Conservation (phyloP, 37 sponge, comb jelly and placozoan genomes). For the Diacarnus erythraeanus region DNA sequence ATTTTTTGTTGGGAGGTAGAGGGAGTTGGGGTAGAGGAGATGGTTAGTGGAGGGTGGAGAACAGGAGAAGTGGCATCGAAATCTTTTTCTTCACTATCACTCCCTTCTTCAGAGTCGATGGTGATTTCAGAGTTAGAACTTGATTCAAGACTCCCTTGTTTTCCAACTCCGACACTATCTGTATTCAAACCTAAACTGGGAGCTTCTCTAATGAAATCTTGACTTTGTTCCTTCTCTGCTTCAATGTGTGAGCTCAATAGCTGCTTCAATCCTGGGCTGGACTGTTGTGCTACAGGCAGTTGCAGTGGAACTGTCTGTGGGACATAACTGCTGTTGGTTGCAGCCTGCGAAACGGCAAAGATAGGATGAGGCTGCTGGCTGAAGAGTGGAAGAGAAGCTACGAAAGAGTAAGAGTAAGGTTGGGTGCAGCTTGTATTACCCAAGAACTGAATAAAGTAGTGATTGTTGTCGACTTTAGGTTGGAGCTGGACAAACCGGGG, state of each 20-base stretch:
- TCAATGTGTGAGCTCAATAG: too few relatives aligned
- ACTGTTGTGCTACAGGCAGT: too few relatives aligned
- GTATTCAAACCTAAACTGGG: too few relatives aligned
- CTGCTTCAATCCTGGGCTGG: too few relatives aligned
- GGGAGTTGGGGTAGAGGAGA: too few relatives aligned
- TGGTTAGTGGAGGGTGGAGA: too few relatives aligned
- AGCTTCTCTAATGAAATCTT: too few relatives aligned
- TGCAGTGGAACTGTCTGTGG: too few relatives aligned
- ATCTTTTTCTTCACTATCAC: background rate
- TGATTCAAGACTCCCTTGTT: background rate
- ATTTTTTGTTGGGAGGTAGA: background rate
- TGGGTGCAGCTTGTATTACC: background rate
- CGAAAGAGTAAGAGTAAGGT: background rate
- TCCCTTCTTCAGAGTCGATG: background rate
- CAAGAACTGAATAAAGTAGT: background rate
- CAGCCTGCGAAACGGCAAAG: too few relatives aligned
- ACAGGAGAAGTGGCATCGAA: background rate
- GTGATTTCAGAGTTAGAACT: background rate
- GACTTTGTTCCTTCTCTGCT: too few relatives aligned
- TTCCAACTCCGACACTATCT: too few relatives aligned
- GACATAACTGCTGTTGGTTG: too few relatives aligned
- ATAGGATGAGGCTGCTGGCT: background rate
- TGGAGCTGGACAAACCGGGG: background rate
- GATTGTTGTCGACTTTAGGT: background rate
- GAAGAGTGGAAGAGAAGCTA: background rate